Evolutionary conservation across 1,140 invertebrate species (phyloP).

Genomic region (Trichonephila inaurata): DNA sequence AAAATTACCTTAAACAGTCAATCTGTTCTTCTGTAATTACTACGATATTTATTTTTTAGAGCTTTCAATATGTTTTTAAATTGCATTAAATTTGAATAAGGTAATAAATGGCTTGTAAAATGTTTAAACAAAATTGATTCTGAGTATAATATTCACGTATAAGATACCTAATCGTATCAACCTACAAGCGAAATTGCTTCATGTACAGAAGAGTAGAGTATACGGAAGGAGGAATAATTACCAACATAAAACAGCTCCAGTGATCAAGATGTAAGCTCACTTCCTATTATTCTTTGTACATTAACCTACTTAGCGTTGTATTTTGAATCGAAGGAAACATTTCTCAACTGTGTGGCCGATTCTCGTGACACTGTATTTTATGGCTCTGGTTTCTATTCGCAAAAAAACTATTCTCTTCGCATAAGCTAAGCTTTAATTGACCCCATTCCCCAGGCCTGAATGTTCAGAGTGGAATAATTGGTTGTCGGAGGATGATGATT

Average conservation of each 20-base stretch:
- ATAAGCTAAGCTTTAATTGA: slow-evolving; percentile 7
- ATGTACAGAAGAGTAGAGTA: neutral
- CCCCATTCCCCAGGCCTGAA: slow-evolving; percentile 7
- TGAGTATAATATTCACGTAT: too few relatives aligned
- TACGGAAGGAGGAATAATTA: neutral
- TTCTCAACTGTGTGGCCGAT: neutral
- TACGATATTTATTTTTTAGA: too few relatives aligned
- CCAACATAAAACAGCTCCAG: neutral
- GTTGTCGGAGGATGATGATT: neutral
- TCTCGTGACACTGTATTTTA: neutral
- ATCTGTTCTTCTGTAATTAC: too few relatives aligned
- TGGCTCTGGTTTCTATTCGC: neutral
- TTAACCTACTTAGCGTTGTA: neutral
- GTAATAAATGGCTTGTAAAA: too few relatives aligned
- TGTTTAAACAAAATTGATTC: too few relatives aligned
- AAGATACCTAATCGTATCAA: too few relatives aligned
- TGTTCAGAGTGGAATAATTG: neutral
- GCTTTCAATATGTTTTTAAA: too few relatives aligned
- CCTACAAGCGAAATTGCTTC: too few relatives aligned
- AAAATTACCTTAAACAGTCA: too few relatives aligned
- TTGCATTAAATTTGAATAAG: too few relatives aligned
- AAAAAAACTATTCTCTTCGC: neutral
- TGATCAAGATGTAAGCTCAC: neutral
- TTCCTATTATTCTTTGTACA: slow-evolving; percentile 27
- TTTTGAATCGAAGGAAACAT: neutral